These are phyloP conservation scores for Turnix velox DNA, from an alignment of 2,113 vertebrate species.

Conservation along the genomic window DNA sequence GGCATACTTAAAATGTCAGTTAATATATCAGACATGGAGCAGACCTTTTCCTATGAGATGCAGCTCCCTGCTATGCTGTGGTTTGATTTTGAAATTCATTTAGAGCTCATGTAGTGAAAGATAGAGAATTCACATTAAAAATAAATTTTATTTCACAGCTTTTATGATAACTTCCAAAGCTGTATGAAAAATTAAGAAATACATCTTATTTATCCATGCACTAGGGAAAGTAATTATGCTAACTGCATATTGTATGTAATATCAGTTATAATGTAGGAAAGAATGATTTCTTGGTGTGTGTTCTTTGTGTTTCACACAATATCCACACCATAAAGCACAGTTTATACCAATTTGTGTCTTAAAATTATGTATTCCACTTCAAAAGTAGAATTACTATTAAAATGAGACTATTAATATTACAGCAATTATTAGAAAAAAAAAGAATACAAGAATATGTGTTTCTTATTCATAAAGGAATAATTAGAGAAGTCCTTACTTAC, in stretches of 20 bases:
- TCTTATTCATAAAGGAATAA: neutral
- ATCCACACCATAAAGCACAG: neutral
- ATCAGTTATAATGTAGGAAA: neutral
- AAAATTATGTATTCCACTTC: neutral
- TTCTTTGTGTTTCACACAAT: neutral
- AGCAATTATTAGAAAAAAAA: neutral
- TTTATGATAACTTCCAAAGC: neutral
- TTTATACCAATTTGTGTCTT: neutral
- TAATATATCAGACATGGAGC: conserved; percentile 21
- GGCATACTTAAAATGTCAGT: conserved; percentile 44
- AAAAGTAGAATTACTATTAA: neutral
- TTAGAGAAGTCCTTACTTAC: neutral
- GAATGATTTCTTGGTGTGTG: neutral
- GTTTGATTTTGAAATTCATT: neutral
- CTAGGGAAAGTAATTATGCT: neutral
- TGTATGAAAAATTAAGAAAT: neutral
- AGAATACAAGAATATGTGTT: neutral
- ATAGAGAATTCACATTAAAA: neutral
- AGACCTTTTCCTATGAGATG: conserved; percentile 31
- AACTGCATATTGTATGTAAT: neutral
- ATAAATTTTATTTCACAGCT: neutral
- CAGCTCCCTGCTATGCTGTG: conserved; percentile 9
- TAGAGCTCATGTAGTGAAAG: neutral
- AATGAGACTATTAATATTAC: neutral
- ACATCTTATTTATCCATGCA: neutral